Evolutionary conservation across 1,140 invertebrate genomes (phyloP), one percentile per base, ranked within the genome.

Genomic region (Magallana angulata): DNA sequence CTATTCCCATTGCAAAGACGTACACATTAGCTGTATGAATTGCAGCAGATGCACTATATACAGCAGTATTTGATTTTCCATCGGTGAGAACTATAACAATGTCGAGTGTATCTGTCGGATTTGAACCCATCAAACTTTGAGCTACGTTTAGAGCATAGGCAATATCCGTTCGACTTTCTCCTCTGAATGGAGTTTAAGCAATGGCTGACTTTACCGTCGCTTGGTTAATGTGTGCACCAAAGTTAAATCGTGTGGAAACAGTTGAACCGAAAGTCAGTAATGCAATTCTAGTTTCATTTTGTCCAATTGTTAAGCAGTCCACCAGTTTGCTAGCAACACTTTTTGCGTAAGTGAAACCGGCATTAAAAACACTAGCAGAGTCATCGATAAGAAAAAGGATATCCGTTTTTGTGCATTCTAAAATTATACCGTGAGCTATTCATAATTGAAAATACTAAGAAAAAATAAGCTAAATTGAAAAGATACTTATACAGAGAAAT

Each of bases 11-110:
- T 7, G 56, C 14, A 58, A 57, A 82, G 9, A 82, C 81, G 57
- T 57, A 57, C 36, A 82, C 81, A 7, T 56, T 56, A 4, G 14
- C 16, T 57, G 0, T 0, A n/a, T n/a, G 81, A 57, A 82, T 9
- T 82, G 48, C 8, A 57, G 14, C 2, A 7, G 81, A 57, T 18
- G n/a, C 8, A 1, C 2, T 57, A 30, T 0, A 0, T 7, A 58
- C 0, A n/a, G 48, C 7, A 82, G 56, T 56, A 9, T 82, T n/a
- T 14, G 81, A 82, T 56, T 57, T n/a, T 16, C 81, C 81, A 18
- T 82, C 81, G 6, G 81, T 57, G 18, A 82, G 18, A 30, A 82
- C 81, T 57, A 82, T 82, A 9, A 58, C 48, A n/a, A 82, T 57
- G 11, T 58, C 57, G 0, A 82, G 11, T 24, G 24, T 71, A 71